Percentiles rank a stretch among this genome's conserved stretches.
Conservation (phyloP, 2,888 invertebrate species). For the Protophormia terraenovae region DNA sequence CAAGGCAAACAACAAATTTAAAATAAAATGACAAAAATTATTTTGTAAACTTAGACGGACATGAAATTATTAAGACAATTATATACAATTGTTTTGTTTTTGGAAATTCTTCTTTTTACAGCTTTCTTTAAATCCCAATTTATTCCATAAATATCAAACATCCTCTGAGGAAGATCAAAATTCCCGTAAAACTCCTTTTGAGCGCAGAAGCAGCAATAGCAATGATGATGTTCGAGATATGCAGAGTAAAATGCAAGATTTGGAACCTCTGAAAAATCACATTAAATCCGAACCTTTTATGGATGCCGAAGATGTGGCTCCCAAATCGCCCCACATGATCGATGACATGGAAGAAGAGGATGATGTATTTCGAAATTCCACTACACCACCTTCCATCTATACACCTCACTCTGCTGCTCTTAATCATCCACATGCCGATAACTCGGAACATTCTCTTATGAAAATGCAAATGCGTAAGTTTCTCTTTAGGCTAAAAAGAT, state of each 20-base stretch:
- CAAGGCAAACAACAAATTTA: neutral
- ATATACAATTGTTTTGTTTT: neutral
- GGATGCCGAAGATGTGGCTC: slow-evolving; percentile 9
- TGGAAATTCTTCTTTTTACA: slow-evolving; percentile 5
- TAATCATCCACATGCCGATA: slow-evolving; percentile 79
- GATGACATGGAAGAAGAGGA: slow-evolving; percentile 57
- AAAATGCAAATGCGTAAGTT: slow-evolving; percentile 91
- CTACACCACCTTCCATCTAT: slow-evolving; percentile 29
- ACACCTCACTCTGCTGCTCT: slow-evolving; percentile 17
- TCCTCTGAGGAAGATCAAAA: slow-evolving; percentile 33
- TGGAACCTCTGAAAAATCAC: slow-evolving; percentile 32
- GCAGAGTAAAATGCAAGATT: slow-evolving; percentile 5
- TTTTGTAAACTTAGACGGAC: neutral
- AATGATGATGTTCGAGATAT: slow-evolving; percentile 7
- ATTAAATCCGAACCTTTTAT: slow-evolving; percentile 52
- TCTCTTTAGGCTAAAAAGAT: slow-evolving; percentile 37
- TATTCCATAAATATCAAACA: slow-evolving; percentile 57
- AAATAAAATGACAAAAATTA: neutral
- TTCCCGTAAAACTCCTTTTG: slow-evolving; percentile 33
- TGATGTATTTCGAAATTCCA: slow-evolving; percentile 47
- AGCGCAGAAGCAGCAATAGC: slow-evolving; percentile 19
- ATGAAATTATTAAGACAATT: neutral
- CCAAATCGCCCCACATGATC: slow-evolving; percentile 28
- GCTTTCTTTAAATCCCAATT: slow-evolving; percentile 55
- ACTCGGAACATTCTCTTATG: slow-evolving; percentile 87